Conservation (phyloP, 2,113 vertebrate species). For the Merops nubicus region DNA sequence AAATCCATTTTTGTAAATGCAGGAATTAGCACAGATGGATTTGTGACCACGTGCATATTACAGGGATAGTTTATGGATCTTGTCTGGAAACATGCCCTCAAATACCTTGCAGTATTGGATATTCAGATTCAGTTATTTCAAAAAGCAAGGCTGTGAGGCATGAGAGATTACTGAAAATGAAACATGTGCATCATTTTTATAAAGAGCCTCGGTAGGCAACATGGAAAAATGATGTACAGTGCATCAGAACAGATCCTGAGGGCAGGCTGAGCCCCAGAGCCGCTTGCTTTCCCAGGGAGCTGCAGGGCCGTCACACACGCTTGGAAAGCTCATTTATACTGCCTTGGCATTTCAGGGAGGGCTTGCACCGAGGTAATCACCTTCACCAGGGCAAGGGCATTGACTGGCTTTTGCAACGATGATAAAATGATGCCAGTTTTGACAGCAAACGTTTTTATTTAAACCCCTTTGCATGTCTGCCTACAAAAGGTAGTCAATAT, state of each 20-base stretch:
- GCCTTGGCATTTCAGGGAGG: background rate
- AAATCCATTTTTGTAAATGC: background rate
- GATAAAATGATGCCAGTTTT: background rate
- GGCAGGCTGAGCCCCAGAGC: background rate
- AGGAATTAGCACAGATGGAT: background rate
- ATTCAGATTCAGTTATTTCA: background rate
- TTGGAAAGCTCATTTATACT: background rate
- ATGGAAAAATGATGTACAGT: background rate
- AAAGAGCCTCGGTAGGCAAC: background rate
- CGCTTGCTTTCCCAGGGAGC: rapidly evolving
- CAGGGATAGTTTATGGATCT: background rate
- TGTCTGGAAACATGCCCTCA: background rate
- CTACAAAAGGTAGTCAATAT: background rate
- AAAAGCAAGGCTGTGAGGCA: background rate
- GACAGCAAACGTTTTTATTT: background rate
- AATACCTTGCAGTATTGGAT: background rate
- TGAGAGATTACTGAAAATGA: background rate
- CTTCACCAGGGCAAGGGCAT: background rate
- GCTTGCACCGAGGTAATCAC: background rate
- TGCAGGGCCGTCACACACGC: rapidly evolving
- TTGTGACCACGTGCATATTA: background rate
- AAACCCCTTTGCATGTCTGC: background rate
- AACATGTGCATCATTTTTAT: background rate
- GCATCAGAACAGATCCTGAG: background rate
- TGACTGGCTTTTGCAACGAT: background rate